Percentiles rank a stretch among this genome's conserved stretches.
These are phyloP conservation scores for Ophioninae sp. DNA, from an alignment of 2,888 invertebrate genomes.

Conservation along the genomic window DNA sequence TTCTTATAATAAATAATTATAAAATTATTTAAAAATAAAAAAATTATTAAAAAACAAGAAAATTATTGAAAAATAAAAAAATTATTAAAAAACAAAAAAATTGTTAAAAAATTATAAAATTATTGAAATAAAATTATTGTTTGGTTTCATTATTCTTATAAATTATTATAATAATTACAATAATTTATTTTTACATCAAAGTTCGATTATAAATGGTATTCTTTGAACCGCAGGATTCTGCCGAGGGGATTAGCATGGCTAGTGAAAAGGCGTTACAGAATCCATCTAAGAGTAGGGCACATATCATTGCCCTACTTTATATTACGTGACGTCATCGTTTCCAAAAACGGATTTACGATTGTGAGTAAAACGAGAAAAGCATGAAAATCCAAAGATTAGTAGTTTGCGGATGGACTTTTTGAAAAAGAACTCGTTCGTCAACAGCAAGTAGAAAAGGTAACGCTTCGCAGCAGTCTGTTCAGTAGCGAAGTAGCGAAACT, in stretches of 20 bases:
- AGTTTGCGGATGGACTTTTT: too few species aligned
- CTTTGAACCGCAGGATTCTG: constrained; percentile 84
- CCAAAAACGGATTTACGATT: constrained; percentile 89
- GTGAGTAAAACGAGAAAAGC: constrained; percentile 82
- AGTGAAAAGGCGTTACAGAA: constrained; percentile 89
- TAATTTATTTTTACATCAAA: too few species aligned
- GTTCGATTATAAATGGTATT: too few species aligned
- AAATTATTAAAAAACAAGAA: too few species aligned
- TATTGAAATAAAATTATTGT: constrained; percentile 12
- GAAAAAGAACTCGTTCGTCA: constrained; percentile 68
- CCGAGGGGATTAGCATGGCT: constrained; percentile 90
- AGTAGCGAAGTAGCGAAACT: constrained; percentile 94
- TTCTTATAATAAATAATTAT: neutral
- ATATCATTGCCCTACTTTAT: constrained; percentile 91
- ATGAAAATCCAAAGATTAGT: too few species aligned
- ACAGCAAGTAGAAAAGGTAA: constrained; percentile 92
- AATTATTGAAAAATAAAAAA: too few species aligned
- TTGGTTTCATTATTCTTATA: neutral
- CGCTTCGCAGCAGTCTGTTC: constrained; percentile 92
- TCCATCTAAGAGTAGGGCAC: constrained; percentile 90
- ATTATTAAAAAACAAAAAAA: too few species aligned
- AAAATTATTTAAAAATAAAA: too few species aligned
- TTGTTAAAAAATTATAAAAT: too few species aligned
- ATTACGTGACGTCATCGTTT: constrained; percentile 90
- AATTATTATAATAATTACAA: too few species aligned